Evolutionary conservation across 2,888 invertebrate species (phyloP), one percentile per base, ranked within the genome.

Genomic region (Augochlorella aurata): DNA sequence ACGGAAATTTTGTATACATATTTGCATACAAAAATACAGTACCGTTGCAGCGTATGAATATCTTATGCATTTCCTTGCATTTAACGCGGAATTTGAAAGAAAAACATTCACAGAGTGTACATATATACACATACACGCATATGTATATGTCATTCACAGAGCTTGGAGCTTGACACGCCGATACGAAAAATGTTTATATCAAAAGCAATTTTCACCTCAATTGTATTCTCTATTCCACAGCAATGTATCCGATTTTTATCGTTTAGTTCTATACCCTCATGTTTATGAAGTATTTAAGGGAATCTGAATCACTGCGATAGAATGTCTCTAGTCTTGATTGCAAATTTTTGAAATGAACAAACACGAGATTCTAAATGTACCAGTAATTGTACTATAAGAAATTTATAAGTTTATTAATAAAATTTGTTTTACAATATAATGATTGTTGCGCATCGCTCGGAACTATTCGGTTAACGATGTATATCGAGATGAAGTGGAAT

Each of bases 51-150:
- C 24, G n/a, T 68, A 21, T 44, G 44, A 38, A 72, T 50, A 74
- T 83, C 54, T 79, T 78, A 58, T 83, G 77, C 83, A 83, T 83
- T 83, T 80, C n/a, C 38, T 50, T 63, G 78, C 81, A 84, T 85
- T 84, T 84, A 84, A 66, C 50, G 47, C 10, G 29, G 65, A 52
- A 61, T 24, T 49, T 52, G 52, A n/a, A 21, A 49, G 21, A 63
- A 21, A 58, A 45, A 67, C 49, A 21, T 38, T 18, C 14, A n/a
- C 16, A 49, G 21, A 66, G 29, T 63, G 29, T 63, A 63, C 63
- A 38, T 63, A 9, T 63, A 38, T 63, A 38, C 18, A 10, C 63
- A 38, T 38, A 38, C 1, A 63, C 38, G 16, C 29, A 38, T 38
- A 63, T 38, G 38, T 63, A 18, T 18, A 38, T 38, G 63, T 18